These are phyloP conservation scores for Patella caerulea DNA, from an alignment of 2,888 invertebrate genomes.

Conservation along the genomic window DNA sequence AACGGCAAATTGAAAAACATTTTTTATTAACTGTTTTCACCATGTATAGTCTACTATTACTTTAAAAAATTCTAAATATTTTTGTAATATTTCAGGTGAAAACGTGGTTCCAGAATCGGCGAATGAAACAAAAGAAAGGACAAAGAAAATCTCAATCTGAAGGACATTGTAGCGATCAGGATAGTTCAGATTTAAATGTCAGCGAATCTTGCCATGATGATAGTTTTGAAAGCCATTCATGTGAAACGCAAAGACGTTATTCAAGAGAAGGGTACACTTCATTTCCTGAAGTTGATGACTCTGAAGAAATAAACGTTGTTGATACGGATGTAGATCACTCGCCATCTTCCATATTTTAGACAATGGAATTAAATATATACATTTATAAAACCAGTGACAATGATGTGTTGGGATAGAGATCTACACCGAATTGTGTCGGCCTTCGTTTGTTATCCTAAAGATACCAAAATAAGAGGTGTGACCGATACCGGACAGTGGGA, in stretches of 20 bases:
- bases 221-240: constrained; percentile 34
- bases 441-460: too few relatives aligned
- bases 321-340: constrained; percentile 45
- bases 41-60: too few relatives aligned
- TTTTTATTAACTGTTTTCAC: too few relatives aligned
- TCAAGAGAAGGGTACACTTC: constrained; percentile 34
- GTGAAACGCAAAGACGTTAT: constrained; percentile 31
- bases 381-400: too few relatives aligned
- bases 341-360: not conserved
- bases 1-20: too few relatives aligned
- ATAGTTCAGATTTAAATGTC: constrained; percentile 15
- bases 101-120: constrained; percentile 97
- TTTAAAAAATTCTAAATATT: too few relatives aligned
- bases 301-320: constrained; percentile 62
- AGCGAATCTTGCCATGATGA: constrained; percentile 13
- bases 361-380: too few relatives aligned
- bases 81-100: constrained; percentile 80
- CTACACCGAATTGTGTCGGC: too few relatives aligned
- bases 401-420: too few relatives aligned
- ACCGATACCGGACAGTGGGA: too few relatives aligned
- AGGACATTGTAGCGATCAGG: constrained; percentile 24
- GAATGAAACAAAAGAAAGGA: constrained; percentile 80
- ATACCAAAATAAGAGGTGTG: too few relatives aligned
- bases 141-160: constrained; percentile 60
- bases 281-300: constrained; percentile 29